These are phyloP conservation scores for Amphibalanus amphitrite DNA, from an alignment of 1,140 invertebrate species.

Conservation along the genomic window DNA sequence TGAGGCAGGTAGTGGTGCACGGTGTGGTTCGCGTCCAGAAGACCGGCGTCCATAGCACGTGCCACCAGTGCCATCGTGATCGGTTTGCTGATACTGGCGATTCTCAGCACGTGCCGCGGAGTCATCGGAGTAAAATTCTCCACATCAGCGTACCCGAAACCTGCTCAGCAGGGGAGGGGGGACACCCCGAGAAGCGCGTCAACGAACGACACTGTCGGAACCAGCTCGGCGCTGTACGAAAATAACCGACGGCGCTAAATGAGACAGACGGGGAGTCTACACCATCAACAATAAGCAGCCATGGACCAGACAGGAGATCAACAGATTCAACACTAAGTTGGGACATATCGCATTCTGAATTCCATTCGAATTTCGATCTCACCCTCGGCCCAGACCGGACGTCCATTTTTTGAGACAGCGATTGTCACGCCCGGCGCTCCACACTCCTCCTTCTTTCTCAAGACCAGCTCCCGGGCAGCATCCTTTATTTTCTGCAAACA, in stretches of 20 bases:
- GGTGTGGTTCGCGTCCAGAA: background rate
- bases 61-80: background rate
- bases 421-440: background rate
- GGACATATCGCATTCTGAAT: too few relatives aligned
- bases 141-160: background rate
- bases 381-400: background rate
- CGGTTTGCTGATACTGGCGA: background rate
- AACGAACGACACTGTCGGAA: too few relatives aligned
- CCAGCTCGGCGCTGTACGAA: too few relatives aligned
- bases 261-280: background rate
- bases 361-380: too few relatives aligned
- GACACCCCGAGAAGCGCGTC: too few relatives aligned
- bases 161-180: background rate
- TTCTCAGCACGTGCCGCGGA: background rate
- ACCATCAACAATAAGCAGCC: background rate
- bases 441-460: background rate
- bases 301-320: background rate
- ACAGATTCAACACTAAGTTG: too few relatives aligned
- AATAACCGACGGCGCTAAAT: too few relatives aligned
- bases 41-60: background rate
- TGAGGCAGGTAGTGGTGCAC: background rate
- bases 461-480: background rate
- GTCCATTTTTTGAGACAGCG: background rate
- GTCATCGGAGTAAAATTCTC: background rate
- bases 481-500: background rate